Percentiles rank a stretch among this genome's conserved stretches.
Conservation (phyloP, 2,888 invertebrate species). For the Plutella xylostella region DNA sequence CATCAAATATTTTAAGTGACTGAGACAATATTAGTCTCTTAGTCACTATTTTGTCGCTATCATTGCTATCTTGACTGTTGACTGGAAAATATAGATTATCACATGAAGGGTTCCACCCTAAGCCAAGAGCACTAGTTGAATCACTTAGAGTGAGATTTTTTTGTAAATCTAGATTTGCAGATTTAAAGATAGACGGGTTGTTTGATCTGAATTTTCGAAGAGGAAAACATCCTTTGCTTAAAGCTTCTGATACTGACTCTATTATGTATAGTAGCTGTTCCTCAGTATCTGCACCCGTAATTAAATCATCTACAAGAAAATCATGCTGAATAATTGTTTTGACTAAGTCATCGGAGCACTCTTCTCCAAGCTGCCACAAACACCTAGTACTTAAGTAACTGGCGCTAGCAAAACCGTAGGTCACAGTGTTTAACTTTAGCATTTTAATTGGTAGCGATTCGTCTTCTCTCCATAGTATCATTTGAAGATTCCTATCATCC, state of each 20-base stretch:
- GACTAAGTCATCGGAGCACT: constrained; percentile 1
- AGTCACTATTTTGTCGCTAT: no score
- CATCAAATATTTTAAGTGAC: constrained; percentile 7
- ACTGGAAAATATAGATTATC: constrained; percentile 17
- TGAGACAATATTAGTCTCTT: constrained; percentile 11
- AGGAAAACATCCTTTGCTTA: constrained; percentile 5
- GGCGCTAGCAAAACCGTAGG: constrained; percentile 7
- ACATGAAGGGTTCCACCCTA: constrained; percentile 16
- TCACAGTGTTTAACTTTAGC: constrained; percentile 4
- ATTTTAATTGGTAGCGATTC: constrained; percentile 4
- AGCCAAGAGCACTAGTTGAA: constrained; percentile 12
- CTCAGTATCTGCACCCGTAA: constrained; percentile 2
- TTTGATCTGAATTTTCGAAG: constrained; percentile 13
- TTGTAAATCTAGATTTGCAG: no score
- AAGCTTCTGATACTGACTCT: constrained; percentile 2
- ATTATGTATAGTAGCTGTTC: neutral
- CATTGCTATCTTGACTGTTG: no score
- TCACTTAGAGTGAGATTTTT: no score
- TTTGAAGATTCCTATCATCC: constrained; percentile 4
- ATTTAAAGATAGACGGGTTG: neutral
- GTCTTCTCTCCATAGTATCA: constrained; percentile 10
- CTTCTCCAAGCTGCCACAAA: constrained; percentile 7
- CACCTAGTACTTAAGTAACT: constrained; percentile 4
- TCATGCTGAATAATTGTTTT: constrained; percentile 8
- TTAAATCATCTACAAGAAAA: constrained; percentile 8